phyloP scores from a whole-genome alignment of 2,113 vertebrate genomes.

The Chamaea fasciata region DNA sequence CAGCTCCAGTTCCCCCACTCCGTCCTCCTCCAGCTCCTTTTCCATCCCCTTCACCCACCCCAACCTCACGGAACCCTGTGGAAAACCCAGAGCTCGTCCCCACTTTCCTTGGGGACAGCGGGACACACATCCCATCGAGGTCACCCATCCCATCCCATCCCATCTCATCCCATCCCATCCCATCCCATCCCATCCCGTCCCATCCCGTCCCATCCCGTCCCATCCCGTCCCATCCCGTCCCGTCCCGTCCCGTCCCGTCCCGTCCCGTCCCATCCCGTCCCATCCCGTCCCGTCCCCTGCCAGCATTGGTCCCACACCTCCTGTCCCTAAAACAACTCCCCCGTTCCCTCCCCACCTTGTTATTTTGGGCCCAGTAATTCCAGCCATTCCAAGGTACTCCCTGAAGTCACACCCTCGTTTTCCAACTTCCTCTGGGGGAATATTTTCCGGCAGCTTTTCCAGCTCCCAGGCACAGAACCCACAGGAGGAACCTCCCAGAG shows the following conservation, averaged over 20 bases:
- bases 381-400: background rate
- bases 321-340: background rate
- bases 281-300: background rate
- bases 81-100: background rate
- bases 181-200: background rate
- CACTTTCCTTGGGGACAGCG: background rate
- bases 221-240: background rate
- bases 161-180: background rate
- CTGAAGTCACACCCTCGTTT: background rate
- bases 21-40: background rate
- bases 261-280: no score
- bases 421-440: rapidly evolving
- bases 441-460: rapidly evolving
- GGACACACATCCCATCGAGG: background rate
- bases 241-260: background rate
- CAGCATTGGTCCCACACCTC: background rate
- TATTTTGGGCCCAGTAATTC: background rate
- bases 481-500: background rate
- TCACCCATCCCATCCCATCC: background rate
- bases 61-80: background rate
- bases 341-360: background rate
- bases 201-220: background rate
- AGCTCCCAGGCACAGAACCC: background rate
- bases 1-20: background rate
- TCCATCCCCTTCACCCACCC: background rate